These are phyloP conservation scores for Toxotes chatareus DNA, from an alignment of 2,113 vertebrate genomes.

Conservation along the genomic window DNA sequence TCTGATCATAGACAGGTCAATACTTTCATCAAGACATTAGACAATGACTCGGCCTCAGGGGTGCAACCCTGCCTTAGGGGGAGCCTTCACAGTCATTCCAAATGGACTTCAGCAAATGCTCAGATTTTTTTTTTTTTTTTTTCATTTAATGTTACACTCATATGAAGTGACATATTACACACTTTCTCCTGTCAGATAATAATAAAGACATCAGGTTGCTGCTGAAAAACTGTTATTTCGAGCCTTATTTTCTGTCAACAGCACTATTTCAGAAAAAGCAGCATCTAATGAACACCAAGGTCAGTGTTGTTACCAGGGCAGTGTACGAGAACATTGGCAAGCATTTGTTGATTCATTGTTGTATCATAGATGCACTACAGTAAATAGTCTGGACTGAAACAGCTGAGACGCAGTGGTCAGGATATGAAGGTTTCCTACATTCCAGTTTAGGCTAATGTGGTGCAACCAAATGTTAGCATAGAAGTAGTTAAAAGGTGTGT, in stretches of 20 bases:
- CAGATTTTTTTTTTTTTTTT: slow-evolving; percentile 14
- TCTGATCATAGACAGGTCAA: slow-evolving; percentile 59
- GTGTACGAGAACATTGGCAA: neutral
- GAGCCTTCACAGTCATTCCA: slow-evolving; percentile 17
- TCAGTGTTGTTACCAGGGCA: neutral
- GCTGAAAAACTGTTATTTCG: neutral
- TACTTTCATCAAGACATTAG: slow-evolving; percentile 64
- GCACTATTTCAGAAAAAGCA: neutral
- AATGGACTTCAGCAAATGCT: slow-evolving; percentile 22
- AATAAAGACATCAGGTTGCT: neutral
- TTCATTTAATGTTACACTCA: slow-evolving; percentile 13
- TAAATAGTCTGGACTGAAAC: neutral
- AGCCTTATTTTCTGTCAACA: neutral
- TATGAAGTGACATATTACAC: slow-evolving; percentile 14
- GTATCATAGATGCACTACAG: neutral
- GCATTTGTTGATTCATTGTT: neutral
- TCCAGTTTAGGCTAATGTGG: neutral
- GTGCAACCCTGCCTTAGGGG: slow-evolving; percentile 17
- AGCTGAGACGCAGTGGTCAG: neutral
- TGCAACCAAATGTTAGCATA: neutral
- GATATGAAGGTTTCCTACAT: neutral
- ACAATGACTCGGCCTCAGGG: slow-evolving; percentile 27
- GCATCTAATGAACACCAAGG: slow-evolving; percentile 10
- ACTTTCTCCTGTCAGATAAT: slow-evolving; percentile 13
- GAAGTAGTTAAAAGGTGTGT: too few relatives aligned